Base-by-base conservation (phyloP, 1,140 invertebrate species). In the Brachionus plicatilis region DNA sequence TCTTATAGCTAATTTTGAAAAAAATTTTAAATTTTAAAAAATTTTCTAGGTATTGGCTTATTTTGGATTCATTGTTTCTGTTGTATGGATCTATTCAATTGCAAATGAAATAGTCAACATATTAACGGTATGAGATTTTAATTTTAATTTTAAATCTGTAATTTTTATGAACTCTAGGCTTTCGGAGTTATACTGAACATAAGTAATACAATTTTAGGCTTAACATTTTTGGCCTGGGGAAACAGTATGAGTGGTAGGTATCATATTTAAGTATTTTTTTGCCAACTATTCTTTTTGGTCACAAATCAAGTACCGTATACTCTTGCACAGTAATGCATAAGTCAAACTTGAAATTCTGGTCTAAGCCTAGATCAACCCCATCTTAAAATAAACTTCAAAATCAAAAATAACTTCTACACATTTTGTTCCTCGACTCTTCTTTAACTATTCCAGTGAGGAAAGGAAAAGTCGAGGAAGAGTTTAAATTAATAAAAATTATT, bases 221-320 rank as follows among this genome's bases (percentile, higher is more conserved):
- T 94, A 60, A 93, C 93, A 14, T 89, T 93, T 37, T 90, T 94
- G 17, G 93, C 93, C 0, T 93, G 93, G 93, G 92, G 92, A 37
- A 94, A 94, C 88, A 92, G 92, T 87, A 89, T 94, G 78, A 92
- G 92, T 86, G 92, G 92, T 92, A 89, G 90, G 88, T 53, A 37
- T 76, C 6, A 75, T 53, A 41, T 24, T 17, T 37, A 5, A 37
- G 6, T 37, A 7, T 37, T 37, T 7, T 37, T 37, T 29, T 29
- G 27, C 27, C 27, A 3, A 29, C 27, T 29, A 2, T 29, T 29
- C n/a, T n/a, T 29, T 29, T 29, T 29, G 3, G 27, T 29, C 27
- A 29, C 33, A 37, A 37, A 6, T 37, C 33, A n/a, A n/a, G n/a
- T n/a, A n/a, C n/a, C n/a, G n/a, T n/a, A n/a, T n/a, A n/a, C n/a